Base-by-base conservation (phyloP, 2,888 invertebrate genomes). In the Drosophila gaucha region DNA sequence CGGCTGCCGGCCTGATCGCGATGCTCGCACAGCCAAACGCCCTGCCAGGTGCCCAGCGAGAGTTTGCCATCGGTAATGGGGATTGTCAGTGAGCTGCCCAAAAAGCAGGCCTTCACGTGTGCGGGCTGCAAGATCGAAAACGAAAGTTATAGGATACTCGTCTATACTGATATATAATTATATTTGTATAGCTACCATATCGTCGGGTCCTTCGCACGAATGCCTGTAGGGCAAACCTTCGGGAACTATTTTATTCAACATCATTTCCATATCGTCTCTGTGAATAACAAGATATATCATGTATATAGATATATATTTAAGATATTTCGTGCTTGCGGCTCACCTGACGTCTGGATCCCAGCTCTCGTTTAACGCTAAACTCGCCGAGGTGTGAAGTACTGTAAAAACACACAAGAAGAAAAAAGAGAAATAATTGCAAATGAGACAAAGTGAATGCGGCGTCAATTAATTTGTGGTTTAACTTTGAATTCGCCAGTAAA, bases 261-360 rank as follows among this genome's bases (percentile, higher is more conserved):
- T 98, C 97, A 98, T 98, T 93, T 99, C 98, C 97, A 98, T 98
- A 92, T 99, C 99, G 92, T 97, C 97, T 93, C 98, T 95, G 71
- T 24, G 50, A 14, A 12, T 10, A 3, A 6, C 41, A 30, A 28
- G 14, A 9, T 12, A 30, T 47, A 1, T 18, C 12, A n/a, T 12
- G 24, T 4, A 43, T n/a, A 12, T 20, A 54, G 20, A 26, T n/a
- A 20, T 26, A 28, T 18, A 6, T 18, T 6, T 18, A 26, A 18
- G 3, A 24, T 47, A 35, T 24, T 12, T 26, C 1, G 9, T 9
- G 10, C 6, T 4, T 16, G 5, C 5, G 35, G 12, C 75, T 90
- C 90, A 93, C 93, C 94, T 93, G 72, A 98, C 98, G 93, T 97
- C 97, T 77, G 98, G 98, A 93, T 98, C 98, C 98, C 98, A 98